Conservation (phyloP, 1,140 invertebrate species). For the Pseudomyrmex dendroicus region DNA sequence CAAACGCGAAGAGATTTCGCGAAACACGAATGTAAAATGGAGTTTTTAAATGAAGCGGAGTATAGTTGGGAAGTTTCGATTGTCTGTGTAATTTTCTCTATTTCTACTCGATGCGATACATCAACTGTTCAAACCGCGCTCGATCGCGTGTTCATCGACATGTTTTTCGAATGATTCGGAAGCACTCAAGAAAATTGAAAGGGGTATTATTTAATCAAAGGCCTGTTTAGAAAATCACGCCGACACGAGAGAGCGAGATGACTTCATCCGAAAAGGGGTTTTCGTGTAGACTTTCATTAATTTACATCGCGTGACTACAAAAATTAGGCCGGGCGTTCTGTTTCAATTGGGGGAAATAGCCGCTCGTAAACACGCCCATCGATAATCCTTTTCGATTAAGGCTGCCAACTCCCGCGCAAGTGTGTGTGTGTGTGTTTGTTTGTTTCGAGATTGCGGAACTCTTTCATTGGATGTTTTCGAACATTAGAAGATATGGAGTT, state of each 20-base stretch:
- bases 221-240: slow-evolving; percentile 64
- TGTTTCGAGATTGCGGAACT: not conserved
- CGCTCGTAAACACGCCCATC: slow-evolving; percentile 40
- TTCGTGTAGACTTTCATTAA: slow-evolving; percentile 60
- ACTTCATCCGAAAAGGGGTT: slow-evolving; percentile 62
- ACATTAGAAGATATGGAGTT: not conserved
- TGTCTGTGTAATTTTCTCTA: too few species aligned
- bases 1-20: not conserved
- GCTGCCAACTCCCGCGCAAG: not conserved
- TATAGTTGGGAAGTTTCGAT: too few species aligned
- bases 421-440: too few species aligned
- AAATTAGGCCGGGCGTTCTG: slow-evolving; percentile 48
- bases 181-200: slow-evolving; percentile 70
- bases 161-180: not conserved
- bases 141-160: slow-evolving; percentile 1
- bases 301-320: slow-evolving; percentile 59
- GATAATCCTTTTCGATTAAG: slow-evolving; percentile 27
- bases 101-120: not conserved
- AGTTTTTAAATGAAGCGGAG: too few species aligned
- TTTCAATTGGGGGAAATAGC: slow-evolving; percentile 40
- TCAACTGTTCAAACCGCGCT: not conserved
- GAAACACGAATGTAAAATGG: not conserved
- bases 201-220: slow-evolving; percentile 62
- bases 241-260: slow-evolving; percentile 34
- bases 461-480: not conserved